Conservation (phyloP, 1,140 invertebrate genomes). For the Drosophila yakuba region DNA sequence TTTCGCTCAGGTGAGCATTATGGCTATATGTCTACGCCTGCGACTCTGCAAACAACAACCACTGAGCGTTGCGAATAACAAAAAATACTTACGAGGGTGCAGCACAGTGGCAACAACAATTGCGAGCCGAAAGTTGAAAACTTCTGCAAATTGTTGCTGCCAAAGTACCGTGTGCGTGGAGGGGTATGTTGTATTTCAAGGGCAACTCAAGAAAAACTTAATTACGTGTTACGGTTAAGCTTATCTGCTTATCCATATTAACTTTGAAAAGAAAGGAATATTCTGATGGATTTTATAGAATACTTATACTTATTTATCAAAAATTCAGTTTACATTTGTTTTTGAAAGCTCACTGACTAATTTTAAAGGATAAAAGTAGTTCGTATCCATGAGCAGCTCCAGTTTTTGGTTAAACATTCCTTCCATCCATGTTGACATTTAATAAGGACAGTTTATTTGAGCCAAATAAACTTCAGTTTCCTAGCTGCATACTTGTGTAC, state of each 20-base stretch:
- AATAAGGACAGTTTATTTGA: slow-evolving; percentile 18
- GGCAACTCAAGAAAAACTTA: neutral
- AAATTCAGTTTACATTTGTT: no score
- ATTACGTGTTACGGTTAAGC: neutral
- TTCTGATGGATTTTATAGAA: neutral
- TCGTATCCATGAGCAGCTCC: neutral
- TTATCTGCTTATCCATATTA: no score
- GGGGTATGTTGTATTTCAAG: slow-evolving; percentile 17
- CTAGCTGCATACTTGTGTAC: neutral
- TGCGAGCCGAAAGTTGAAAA: slow-evolving; percentile 48
- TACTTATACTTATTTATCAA: no score
- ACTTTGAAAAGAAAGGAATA: neutral
- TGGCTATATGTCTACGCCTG: slow-evolving; percentile 70
- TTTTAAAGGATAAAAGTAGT: neutral
- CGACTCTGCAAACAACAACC: slow-evolving; percentile 24
- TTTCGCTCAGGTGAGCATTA: slow-evolving; percentile 79
- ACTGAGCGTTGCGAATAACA: slow-evolving; percentile 7
- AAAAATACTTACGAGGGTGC: slow-evolving; percentile 36
- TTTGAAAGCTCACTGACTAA: no score
- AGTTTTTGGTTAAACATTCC: neutral
- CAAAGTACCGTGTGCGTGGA: slow-evolving; percentile 19
- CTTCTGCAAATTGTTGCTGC: slow-evolving; percentile 44
- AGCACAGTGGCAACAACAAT: slow-evolving; percentile 24
- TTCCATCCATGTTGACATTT: slow-evolving; percentile 1
- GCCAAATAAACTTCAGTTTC: slow-evolving; percentile 11